Conservation (phyloP, 2,113 vertebrate genomes). For the Anhinga rufa region DNA sequence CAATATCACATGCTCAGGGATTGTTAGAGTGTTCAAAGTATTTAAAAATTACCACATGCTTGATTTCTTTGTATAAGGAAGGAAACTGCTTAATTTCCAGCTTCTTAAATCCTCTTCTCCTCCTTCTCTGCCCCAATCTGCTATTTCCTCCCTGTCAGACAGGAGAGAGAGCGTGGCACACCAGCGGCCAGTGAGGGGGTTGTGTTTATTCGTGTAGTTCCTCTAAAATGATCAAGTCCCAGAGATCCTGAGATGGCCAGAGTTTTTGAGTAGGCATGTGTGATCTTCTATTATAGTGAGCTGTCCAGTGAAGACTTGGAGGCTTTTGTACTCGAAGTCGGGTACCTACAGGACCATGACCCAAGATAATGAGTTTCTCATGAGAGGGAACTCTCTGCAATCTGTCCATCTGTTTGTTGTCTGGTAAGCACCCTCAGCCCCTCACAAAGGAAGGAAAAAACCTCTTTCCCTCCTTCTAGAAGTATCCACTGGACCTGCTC, state of each 20-base stretch:
- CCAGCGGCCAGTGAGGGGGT: not conserved
- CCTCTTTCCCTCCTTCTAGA: not conserved
- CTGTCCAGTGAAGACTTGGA: not conserved
- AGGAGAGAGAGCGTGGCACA: rapidly evolving
- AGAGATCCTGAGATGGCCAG: not conserved
- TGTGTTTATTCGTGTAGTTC: not conserved
- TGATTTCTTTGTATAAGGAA: not conserved
- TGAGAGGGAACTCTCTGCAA: not conserved
- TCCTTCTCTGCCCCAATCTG: not conserved
- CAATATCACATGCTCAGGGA: not conserved
- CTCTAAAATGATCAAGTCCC: not conserved
- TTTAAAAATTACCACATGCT: not conserved
- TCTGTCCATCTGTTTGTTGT: not conserved
- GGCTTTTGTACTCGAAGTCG: not conserved
- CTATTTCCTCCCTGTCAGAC: not conserved
- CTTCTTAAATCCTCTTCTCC: not conserved
- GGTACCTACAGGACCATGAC: not conserved
- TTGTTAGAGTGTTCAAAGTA: not conserved
- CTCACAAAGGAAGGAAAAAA: not conserved
- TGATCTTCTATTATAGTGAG: not conserved
- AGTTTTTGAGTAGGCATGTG: not conserved
- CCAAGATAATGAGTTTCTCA: not conserved
- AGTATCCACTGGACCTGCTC: not conserved
- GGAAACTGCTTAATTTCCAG: not conserved
- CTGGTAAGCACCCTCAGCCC: not conserved